These are phyloP conservation scores for Pachliopta kotzebuea DNA, from an alignment of 2,888 invertebrate genomes.

Conservation along the genomic window DNA sequence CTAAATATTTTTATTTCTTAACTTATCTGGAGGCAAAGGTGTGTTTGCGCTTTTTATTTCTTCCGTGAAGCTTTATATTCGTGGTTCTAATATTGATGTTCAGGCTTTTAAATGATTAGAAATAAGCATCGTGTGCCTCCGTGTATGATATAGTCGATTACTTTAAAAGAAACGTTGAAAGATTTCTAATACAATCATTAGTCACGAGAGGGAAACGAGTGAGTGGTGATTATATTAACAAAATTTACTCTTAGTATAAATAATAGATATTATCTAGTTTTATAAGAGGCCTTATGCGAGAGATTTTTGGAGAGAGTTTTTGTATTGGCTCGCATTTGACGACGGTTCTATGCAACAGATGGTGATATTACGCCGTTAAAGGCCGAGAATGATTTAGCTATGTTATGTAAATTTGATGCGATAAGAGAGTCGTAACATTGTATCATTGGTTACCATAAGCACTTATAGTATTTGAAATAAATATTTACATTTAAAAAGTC, in stretches of 20 bases:
- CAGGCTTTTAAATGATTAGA: conserved; percentile 35
- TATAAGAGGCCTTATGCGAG: conserved; percentile 64
- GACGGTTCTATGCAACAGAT: conserved; percentile 57
- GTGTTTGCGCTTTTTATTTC: conserved; percentile 6
- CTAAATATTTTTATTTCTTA: not conserved
- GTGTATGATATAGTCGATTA: conserved; percentile 62
- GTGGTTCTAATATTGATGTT: not conserved
- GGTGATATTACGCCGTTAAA: conserved; percentile 69
- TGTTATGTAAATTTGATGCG: conserved; percentile 59
- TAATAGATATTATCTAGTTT: conserved; percentile 63
- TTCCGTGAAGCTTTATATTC: conserved; percentile 44
- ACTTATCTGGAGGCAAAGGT: not conserved
- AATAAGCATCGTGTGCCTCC: conserved; percentile 76
- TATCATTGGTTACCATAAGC: conserved; percentile 80
- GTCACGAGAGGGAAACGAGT: conserved; percentile 40
- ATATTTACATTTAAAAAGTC: conserved; percentile 70
- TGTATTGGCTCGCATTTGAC: conserved; percentile 45
- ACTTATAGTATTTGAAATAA: conserved; percentile 78
- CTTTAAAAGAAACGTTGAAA: conserved; percentile 44
- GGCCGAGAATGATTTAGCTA: conserved; percentile 59
- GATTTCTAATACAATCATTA: conserved; percentile 44
- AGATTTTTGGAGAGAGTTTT: conserved; percentile 32
- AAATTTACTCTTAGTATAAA: conserved; percentile 35
- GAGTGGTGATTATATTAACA: conserved; percentile 39
- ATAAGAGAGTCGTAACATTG: conserved; percentile 61